These are phyloP conservation scores for Drosophila elegans DNA, from an alignment of 1,140 invertebrate genomes.

Conservation along the genomic window DNA sequence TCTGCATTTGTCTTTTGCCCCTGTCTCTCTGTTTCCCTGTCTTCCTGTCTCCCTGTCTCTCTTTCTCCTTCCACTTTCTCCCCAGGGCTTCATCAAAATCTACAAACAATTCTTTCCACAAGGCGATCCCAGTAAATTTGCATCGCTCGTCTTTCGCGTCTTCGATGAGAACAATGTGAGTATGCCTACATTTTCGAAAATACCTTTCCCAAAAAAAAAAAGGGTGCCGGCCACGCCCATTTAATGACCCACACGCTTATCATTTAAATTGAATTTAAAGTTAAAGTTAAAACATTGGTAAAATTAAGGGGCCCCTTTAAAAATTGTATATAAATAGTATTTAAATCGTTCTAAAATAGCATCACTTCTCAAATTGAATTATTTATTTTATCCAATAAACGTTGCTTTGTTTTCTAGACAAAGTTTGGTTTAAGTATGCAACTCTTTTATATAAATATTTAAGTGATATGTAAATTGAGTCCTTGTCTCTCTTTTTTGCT, in stretches of 20 bases:
- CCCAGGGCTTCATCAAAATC: constrained; percentile 98
- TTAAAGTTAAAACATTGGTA: too few relatives aligned
- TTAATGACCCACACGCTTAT: background rate
- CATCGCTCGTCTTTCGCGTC: constrained; percentile 97
- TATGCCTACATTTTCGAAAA: constrained; percentile 62
- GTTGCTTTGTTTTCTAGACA: too few relatives aligned
- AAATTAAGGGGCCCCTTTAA: too few relatives aligned
- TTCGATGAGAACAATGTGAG: constrained; percentile 99
- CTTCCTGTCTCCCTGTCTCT: constrained; percentile 7
- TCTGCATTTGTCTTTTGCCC: constrained; percentile 29
- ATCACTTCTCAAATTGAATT: too few relatives aligned
- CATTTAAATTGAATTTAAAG: too few relatives aligned
- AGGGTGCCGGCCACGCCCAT: constrained; percentile 24
- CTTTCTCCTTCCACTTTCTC: background rate
- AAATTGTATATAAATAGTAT: too few relatives aligned
- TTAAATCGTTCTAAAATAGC: too few relatives aligned
- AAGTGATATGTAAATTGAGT: background rate
- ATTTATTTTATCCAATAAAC: too few relatives aligned
- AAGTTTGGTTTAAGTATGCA: background rate
- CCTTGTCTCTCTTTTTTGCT: background rate
- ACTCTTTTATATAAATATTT: background rate
- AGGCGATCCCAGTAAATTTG: constrained; percentile 99
- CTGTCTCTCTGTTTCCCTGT: background rate
- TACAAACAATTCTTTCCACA: constrained; percentile 99
- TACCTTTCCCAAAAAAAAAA: background rate